phyloP scores from a whole-genome alignment of 2,888 invertebrate species.

The Nomada fucata region DNA sequence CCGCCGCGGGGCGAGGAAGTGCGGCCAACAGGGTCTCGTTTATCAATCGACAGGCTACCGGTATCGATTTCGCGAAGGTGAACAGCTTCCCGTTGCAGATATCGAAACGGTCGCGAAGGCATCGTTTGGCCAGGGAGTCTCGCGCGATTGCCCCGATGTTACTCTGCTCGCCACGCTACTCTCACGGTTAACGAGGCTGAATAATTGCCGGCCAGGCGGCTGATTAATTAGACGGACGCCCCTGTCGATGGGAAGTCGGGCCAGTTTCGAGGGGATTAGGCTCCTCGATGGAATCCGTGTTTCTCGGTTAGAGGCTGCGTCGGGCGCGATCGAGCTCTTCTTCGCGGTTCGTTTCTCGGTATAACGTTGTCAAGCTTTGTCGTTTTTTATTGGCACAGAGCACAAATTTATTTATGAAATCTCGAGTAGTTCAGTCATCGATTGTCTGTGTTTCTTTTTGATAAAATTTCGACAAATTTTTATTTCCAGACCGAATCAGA shows the following conservation, averaged over 20 bases:
- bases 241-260: slow-evolving; percentile 25
- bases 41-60: slow-evolving; percentile 50
- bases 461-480: too few species aligned
- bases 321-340: too few species aligned
- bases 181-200: slow-evolving; percentile 32
- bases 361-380: too few species aligned
- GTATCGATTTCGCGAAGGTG: slow-evolving; percentile 56
- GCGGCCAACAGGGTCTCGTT: slow-evolving; percentile 30
- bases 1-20: slow-evolving; percentile 33
- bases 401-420: too few species aligned
- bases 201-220: slow-evolving; percentile 21
- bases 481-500: too few species aligned
- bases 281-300: neutral
- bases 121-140: slow-evolving; percentile 43
- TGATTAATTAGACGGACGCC: slow-evolving; percentile 41
- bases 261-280: neutral
- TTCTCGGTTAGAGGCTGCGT: neutral
- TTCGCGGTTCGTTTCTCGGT: too few species aligned
- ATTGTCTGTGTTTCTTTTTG: too few species aligned
- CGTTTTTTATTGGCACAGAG: too few species aligned
- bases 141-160: neutral
- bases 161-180: neutral
- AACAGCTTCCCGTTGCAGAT: slow-evolving; percentile 26
- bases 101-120: neutral
- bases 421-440: too few species aligned